phyloP scores from a whole-genome alignment of 2,113 vertebrate species.

The Sinocyclocheilus rhinocerous region DNA sequence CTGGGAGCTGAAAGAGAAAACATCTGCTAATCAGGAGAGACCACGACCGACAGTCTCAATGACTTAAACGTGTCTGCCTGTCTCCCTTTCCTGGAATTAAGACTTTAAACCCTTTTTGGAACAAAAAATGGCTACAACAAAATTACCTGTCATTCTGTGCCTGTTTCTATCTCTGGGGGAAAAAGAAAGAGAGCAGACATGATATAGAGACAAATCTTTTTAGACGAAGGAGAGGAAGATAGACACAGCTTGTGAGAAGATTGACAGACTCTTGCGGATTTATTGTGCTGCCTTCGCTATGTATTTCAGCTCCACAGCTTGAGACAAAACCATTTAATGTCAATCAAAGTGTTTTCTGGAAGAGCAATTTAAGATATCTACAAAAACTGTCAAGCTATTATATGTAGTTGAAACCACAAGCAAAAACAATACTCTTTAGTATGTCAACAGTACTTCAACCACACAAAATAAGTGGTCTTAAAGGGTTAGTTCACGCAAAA shows the following conservation, averaged over 20 bases:
- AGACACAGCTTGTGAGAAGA: constrained; percentile 9
- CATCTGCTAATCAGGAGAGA: background rate
- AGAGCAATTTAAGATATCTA: background rate
- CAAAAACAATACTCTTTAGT: background rate
- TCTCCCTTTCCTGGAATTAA: background rate
- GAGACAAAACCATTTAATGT: constrained; percentile 15
- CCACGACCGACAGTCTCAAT: background rate
- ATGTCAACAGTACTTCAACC: background rate
- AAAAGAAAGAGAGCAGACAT: constrained; percentile 20
- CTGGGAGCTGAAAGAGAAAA: constrained; percentile 82
- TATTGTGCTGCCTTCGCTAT: background rate
- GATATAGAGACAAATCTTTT: constrained; percentile 24
- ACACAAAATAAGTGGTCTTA: background rate
- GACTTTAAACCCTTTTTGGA: background rate
- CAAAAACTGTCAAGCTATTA: background rate
- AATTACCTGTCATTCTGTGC: background rate
- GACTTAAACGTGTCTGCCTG: background rate
- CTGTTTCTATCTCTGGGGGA: constrained; percentile 6
- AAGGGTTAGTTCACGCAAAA: too few relatives aligned
- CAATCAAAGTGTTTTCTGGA: background rate
- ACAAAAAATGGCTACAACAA: background rate
- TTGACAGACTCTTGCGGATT: background rate
- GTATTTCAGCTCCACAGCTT: background rate
- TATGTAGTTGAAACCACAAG: background rate
- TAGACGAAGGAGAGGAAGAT: background rate